Base-by-base conservation (phyloP, 2,888 invertebrate genomes). In the Agriopis marginaria region DNA sequence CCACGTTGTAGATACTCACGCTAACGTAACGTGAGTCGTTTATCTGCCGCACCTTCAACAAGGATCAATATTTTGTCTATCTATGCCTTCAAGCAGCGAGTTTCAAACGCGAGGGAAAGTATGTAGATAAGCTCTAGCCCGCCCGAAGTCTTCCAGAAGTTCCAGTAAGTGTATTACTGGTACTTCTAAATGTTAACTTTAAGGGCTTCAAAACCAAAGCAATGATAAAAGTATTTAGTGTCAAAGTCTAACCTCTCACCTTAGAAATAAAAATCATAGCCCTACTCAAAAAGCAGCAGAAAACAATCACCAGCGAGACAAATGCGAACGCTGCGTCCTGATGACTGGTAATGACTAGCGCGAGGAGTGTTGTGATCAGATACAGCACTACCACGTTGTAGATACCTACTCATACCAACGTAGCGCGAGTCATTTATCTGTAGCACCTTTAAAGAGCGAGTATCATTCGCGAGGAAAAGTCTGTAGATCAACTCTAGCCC, bases 1-100 rank as follows among this genome's bases (percentile, higher is more conserved):
- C 99, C 78, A 99, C 99, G 91, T 99, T 99, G 95, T 99, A 99
- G 87, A 99, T 99, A 86, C 99, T 98, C 98, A 99, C 99, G 77
- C 99, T 99, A 40, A 99, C 99, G 89, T 99, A 98, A 82, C 99
- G 96, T 0, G 99, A 99, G 94, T 99, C 99, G 92, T 99, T 99
- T 85, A 99, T 98, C 92, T 98, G 98, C 77, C 98, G 97, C 68
- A 99, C 97, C 95, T 99, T n/a, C n/a, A n/a, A n/a, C n/a, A n/a
- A n/a, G n/a, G n/a, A n/a, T n/a, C n/a, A n/a, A n/a, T n/a, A n/a
- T n/a, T n/a, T n/a, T n/a, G n/a, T n/a, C n/a, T n/a, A n/a, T n/a
- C n/a, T n/a, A n/a, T n/a, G n/a, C n/a, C n/a, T n/a, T 99, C 76
- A 99, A 97, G 75, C 99, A 99, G 65, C 99, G 96, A 1, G 99